Base-by-base conservation (phyloP, 2,888 invertebrate genomes). In the Dolomedes plantarius region DNA sequence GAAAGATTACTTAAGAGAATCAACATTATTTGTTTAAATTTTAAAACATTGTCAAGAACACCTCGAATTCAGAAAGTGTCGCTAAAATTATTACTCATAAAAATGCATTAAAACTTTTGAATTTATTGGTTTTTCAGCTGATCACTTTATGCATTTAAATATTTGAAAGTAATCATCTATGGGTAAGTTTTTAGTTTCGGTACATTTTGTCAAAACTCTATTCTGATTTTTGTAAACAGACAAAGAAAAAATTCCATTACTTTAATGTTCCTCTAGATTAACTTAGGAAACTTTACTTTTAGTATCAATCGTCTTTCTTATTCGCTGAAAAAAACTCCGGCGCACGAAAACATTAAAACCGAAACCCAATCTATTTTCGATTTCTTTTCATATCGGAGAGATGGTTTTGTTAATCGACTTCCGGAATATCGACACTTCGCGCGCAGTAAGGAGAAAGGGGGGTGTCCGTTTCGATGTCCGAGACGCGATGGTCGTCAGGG, bases 401-500 rank as follows among this genome's bases (percentile, higher is more conserved):
- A 65, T 7, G 65, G 29, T 69, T 69, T 69, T 39, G 69, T 69
- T 69, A 69, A 69, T 56, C 39, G 69, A 62, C 81, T 75, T 82
- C 81, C 81, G 82, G 72, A 29, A 73, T 77, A 77, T 77, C 83
- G 83, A 85, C 83, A 85, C 76, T 69, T 36, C 77, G 75, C 36
- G 64, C 69, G 62, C 75, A 46, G 13, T 82, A 78, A 85, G 68
- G 77, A 73, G 77, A 39, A 67, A 67, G 32, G 67, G 36, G 65
- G 67, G 36, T 67, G 82, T 41, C 82, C 82, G 62, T 56, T 72
- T 64, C 64, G 31, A 36, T 64, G 67, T 67, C 81, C 77, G 65
- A 85, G 83, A 85, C 77, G 77, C 77, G 72, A 39, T 78, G 77
- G 83, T 85, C 83, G 71, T 77, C 67, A 65, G n/a, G 73, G 73